Evolutionary conservation across 2,797 vertebrate genomes (phyloP).

Genomic region (Melanotaenia pygmaea): DNA sequence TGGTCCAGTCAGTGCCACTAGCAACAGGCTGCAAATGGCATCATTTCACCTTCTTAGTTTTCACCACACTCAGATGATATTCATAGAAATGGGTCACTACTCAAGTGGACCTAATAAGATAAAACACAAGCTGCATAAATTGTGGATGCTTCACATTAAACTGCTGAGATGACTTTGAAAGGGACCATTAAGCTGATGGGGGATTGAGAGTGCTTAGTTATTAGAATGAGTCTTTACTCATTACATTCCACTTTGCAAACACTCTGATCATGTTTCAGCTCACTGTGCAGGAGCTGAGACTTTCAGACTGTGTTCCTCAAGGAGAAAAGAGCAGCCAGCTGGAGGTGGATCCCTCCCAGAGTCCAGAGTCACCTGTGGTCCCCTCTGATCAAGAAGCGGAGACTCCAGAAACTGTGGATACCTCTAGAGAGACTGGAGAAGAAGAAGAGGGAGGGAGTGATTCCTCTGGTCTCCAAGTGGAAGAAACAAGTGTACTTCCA

Average conservation of each 20-base stretch:
- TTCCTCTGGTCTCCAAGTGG: slow-evolving; percentile 62
- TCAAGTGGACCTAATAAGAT: slow-evolving; percentile 18
- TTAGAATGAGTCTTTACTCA: slow-evolving; percentile 38
- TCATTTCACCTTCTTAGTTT: slow-evolving; percentile 15
- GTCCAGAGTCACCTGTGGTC: slow-evolving; percentile 29
- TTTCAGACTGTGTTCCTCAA: slow-evolving; percentile 26
- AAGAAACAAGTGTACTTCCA: slow-evolving; percentile 83
- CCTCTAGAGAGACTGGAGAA: slow-evolving; percentile 50
- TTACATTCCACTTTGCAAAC: slow-evolving; percentile 40
- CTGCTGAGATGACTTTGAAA: slow-evolving; percentile 42
- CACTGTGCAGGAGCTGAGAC: slow-evolving; percentile 39
- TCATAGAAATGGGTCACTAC: slow-evolving; percentile 8
- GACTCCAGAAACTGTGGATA: slow-evolving; percentile 59
- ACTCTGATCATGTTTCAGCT: slow-evolving; percentile 63
- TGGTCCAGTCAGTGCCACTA: slow-evolving; percentile 6
- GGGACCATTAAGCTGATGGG: slow-evolving; percentile 42
- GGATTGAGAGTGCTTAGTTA: slow-evolving; percentile 14
- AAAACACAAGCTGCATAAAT: slow-evolving; percentile 38
- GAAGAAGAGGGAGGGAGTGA: slow-evolving; percentile 69
- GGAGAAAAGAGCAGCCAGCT: slow-evolving; percentile 21
- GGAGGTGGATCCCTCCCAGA: slow-evolving; percentile 43
- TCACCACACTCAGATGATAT: neutral
- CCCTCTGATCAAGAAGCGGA: slow-evolving; percentile 39
- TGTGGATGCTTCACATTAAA: slow-evolving; percentile 34
- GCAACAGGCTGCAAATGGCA: slow-evolving; percentile 24